phyloP scores from a whole-genome alignment of 2,888 invertebrate species.

The Luffia ferchaultella region DNA sequence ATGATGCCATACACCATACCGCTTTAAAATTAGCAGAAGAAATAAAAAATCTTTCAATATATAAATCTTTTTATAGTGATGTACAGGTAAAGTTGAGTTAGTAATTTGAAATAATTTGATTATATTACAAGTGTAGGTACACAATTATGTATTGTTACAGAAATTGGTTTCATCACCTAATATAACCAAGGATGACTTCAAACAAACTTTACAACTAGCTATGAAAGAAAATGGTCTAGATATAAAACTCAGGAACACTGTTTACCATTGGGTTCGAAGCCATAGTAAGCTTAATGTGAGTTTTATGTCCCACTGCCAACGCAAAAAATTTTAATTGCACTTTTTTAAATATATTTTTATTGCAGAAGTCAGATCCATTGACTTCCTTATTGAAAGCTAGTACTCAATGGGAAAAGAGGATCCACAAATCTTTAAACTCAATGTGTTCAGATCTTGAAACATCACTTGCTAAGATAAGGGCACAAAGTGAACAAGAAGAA shows the following conservation, averaged over 20 bases:
- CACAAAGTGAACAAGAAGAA: constrained; percentile 82
- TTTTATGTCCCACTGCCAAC: no score
- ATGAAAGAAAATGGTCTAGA: constrained; percentile 83
- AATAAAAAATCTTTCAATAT: constrained; percentile 77
- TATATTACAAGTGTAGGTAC: not conserved
- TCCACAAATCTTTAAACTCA: constrained; percentile 93
- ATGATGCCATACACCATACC: constrained; percentile 75
- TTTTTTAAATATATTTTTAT: no score
- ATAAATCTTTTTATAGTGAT: constrained; percentile 79
- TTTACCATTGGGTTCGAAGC: constrained; percentile 80
- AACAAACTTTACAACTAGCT: constrained; percentile 76
- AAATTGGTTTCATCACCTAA: constrained; percentile 79
- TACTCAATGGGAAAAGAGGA: constrained; percentile 91
- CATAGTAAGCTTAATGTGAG: constrained; percentile 54
- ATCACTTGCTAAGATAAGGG: constrained; percentile 79
- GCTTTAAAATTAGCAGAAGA: constrained; percentile 83
- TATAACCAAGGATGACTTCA: constrained; percentile 81
- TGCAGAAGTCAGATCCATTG: constrained; percentile 69
- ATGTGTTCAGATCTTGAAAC: constrained; percentile 93
- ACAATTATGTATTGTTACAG: constrained; percentile 41
- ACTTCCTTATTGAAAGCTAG: constrained; percentile 86
- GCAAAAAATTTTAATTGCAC: no score
- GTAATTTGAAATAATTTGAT: not conserved
- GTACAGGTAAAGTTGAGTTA: constrained; percentile 69
- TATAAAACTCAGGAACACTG: constrained; percentile 82